These are phyloP conservation scores for Paragorgia papillata DNA, from an alignment of 92 coral and sea anemone species.

Conservation along the genomic window DNA sequence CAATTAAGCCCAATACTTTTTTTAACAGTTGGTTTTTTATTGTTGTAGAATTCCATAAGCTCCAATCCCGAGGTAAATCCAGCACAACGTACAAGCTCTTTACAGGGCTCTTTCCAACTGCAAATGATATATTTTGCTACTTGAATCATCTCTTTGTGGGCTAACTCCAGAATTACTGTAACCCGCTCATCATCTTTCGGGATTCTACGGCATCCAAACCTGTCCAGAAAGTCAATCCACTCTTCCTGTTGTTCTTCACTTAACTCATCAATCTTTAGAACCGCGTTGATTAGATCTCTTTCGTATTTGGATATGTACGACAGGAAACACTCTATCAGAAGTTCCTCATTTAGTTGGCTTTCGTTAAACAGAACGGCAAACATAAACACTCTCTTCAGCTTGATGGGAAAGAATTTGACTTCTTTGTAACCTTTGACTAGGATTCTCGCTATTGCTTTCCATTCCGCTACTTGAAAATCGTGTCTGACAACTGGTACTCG, in stretches of 20 bases:
- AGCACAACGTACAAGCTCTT: not conserved
- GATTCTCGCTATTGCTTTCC: no score
- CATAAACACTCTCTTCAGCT: constrained; percentile 22
- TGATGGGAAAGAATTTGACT: constrained; percentile 36
- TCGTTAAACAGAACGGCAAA: constrained; percentile 13
- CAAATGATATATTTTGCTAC: constrained; percentile 53
- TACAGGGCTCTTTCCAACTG: constrained; percentile 46
- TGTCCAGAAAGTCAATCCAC: constrained; percentile 61
- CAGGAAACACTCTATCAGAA: constrained; percentile 30
- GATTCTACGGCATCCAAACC: constrained; percentile 57
- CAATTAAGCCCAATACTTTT: constrained; percentile 6
- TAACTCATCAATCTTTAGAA: constrained; percentile 39
- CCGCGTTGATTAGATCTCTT: constrained; percentile 51
- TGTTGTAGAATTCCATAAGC: constrained; percentile 12
- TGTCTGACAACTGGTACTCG: constrained; percentile 43
- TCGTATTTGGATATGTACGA: constrained; percentile 56
- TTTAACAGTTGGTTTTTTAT: constrained; percentile 18
- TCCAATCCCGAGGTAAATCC: constrained; percentile 18
- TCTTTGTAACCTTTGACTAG: not conserved
- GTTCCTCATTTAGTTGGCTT: constrained; percentile 17
- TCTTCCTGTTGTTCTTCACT: constrained; percentile 63
- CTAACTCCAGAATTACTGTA: constrained; percentile 53
- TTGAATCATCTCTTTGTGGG: constrained; percentile 69
- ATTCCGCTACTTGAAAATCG: constrained; percentile 30
- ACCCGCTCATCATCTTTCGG: constrained; percentile 56